Evolutionary conservation across 1,140 invertebrate species (phyloP).

Genomic region (Metaphire vulgaris): DNA sequence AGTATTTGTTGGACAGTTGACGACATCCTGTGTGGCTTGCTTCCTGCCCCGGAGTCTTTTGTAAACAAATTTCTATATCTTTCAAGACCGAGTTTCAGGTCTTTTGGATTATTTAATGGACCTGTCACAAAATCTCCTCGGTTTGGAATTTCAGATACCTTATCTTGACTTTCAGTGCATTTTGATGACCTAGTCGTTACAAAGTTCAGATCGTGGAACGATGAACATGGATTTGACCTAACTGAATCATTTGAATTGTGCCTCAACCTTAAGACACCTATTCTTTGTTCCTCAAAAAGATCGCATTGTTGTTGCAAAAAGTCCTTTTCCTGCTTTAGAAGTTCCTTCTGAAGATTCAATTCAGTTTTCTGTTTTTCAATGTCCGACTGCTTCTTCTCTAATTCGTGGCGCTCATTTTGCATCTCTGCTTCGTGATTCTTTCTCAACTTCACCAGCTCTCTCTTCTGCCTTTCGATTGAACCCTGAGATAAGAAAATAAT

Average conservation of each 20-base stretch:
- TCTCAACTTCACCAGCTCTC: neutral
- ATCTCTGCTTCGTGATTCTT: neutral
- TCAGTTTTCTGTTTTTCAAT: slow-evolving; percentile 10
- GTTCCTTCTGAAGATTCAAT: slow-evolving; percentile 57
- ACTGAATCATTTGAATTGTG: too few relatives aligned
- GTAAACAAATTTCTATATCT: too few relatives aligned
- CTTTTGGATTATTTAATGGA: too few relatives aligned
- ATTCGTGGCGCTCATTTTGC: neutral
- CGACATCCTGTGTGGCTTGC: too few relatives aligned
- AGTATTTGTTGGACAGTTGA: neutral
- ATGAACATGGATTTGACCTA: too few relatives aligned
- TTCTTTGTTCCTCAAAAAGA: slow-evolving; percentile 27
- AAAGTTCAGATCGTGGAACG: too few relatives aligned
- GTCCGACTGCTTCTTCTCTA: neutral
- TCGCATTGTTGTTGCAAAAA: slow-evolving; percentile 56
- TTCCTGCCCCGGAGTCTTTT: too few relatives aligned
- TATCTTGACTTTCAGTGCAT: too few relatives aligned
- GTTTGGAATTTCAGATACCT: too few relatives aligned
- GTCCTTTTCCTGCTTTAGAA: slow-evolving; percentile 74
- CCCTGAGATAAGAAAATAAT: neutral
- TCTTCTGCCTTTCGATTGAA: neutral
- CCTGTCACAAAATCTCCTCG: too few relatives aligned
- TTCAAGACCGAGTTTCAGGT: too few relatives aligned
- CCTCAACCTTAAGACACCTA: slow-evolving; percentile 27
- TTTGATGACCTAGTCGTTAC: too few relatives aligned